These are phyloP conservation scores for Cremastinae sp. DNA, from an alignment of 2,888 invertebrate genomes.

Conservation along the genomic window DNA sequence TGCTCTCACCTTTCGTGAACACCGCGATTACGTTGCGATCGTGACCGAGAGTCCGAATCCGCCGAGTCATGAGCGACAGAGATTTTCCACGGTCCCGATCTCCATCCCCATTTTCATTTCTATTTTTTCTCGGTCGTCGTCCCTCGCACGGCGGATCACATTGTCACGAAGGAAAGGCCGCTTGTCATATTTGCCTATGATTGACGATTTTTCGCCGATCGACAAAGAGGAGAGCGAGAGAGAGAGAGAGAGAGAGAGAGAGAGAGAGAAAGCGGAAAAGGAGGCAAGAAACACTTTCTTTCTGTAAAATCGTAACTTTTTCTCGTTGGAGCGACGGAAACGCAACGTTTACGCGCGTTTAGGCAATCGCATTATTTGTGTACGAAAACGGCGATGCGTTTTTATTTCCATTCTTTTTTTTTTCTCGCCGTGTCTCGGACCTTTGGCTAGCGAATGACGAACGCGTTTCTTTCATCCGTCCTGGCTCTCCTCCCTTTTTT, in stretches of 20 bases:
- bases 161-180: conserved; percentile 66
- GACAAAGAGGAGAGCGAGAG: too few relatives aligned
- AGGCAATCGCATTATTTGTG: conserved; percentile 43
- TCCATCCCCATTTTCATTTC: conserved; percentile 43
- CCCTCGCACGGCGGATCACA: conserved; percentile 24
- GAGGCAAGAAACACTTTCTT: too few relatives aligned
- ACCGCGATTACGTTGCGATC: conserved; percentile 28
- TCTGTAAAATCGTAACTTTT: conserved; percentile 6
- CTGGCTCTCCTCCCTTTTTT: conserved; percentile 9
- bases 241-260: too few relatives aligned
- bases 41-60: conserved; percentile 73
- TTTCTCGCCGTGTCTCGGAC: conserved; percentile 47
- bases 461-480: conserved; percentile 74
- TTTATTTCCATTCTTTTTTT: too few relatives aligned
- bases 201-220: conserved; percentile 75
- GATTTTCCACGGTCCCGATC: conserved; percentile 79
- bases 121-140: background rate
- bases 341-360: conserved; percentile 57
- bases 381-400: too few relatives aligned
- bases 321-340: conserved; percentile 68
- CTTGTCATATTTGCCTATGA: conserved; percentile 81
- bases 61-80: conserved; percentile 76
- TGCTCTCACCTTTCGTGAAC: conserved; percentile 38
- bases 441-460: conserved; percentile 73
- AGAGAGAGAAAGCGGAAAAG: conserved; percentile 38